Conservation (phyloP, 1,140 invertebrate species). For the Eumeta japonica region DNA sequence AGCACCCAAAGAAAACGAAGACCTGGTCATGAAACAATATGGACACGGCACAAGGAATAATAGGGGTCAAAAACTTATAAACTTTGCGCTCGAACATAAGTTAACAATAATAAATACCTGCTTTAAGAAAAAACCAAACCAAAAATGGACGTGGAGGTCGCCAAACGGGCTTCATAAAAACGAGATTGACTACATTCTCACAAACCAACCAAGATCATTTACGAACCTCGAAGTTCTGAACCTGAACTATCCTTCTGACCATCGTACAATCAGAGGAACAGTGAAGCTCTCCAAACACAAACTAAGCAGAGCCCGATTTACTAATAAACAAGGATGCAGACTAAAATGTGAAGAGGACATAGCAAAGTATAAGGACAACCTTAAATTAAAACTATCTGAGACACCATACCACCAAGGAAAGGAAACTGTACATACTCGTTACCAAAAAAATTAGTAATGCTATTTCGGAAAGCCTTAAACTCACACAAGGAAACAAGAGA, state of each 20-base stretch:
- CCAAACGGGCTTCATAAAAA: constrained; percentile 19
- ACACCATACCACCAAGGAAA: too few species aligned
- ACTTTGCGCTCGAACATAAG: too few species aligned
- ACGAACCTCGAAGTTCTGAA: constrained; percentile 15
- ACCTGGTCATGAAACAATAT: constrained; percentile 11
- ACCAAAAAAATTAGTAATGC: constrained; percentile 9
- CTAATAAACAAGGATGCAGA: too few species aligned
- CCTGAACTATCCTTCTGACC: constrained; percentile 14
- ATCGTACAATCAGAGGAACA: constrained; percentile 12
- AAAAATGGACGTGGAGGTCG: too few species aligned
- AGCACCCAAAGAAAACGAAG: constrained; percentile 6
- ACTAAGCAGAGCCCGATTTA: constrained; percentile 5
- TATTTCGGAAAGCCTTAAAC: constrained; percentile 7
- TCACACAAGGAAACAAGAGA: not conserved
- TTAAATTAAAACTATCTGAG: too few species aligned
- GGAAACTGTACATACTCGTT: constrained; percentile 13
- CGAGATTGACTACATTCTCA: too few species aligned
- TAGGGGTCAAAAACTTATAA: constrained; percentile 11
- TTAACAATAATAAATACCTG: constrained; percentile 14
- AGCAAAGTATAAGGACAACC: too few species aligned
- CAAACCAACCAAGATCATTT: constrained; percentile 10
- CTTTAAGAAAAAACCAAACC: constrained; percentile 1
- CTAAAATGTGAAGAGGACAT: too few species aligned
- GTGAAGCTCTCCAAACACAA: constrained; percentile 6
- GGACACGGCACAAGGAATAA: too few species aligned